A percentile compares a stretch with the other conserved stretches of the same genome.
Conservation (phyloP, 2,888 invertebrate genomes). For the Troglohyphantes excavatus region DNA sequence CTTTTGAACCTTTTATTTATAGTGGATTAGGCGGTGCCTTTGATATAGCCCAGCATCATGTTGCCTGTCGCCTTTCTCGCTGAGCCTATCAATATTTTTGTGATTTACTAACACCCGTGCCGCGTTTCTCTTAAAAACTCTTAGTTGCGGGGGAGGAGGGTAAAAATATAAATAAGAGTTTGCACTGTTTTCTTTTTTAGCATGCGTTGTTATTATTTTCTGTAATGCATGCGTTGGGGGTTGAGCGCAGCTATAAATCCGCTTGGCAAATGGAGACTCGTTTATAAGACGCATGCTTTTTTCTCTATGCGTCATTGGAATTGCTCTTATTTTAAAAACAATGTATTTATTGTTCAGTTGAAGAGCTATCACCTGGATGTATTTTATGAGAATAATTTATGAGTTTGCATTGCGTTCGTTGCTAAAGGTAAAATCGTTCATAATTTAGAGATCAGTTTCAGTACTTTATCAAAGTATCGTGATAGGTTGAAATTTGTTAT, state of each 20-base stretch:
- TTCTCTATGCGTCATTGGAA: slow-evolving; percentile 58
- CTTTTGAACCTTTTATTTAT: slow-evolving; percentile 78
- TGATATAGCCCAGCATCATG: slow-evolving; percentile 76
- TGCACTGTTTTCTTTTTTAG: slow-evolving; percentile 4
- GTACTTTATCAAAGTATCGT: not conserved
- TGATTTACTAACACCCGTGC: slow-evolving; percentile 71
- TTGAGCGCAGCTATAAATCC: slow-evolving; percentile 66
- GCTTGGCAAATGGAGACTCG: slow-evolving; percentile 55
- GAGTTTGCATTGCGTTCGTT: not conserved
- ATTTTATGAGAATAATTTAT: not conserved
- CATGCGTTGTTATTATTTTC: slow-evolving; percentile 24
- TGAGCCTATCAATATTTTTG: slow-evolving; percentile 77
- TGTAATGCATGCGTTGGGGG: slow-evolving; percentile 63
- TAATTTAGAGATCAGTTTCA: not conserved
- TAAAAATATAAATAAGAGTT: slow-evolving; percentile 18
- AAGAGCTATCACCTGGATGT: not conserved
- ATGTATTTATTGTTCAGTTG: slow-evolving; percentile 50
- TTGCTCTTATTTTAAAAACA: slow-evolving; percentile 69
- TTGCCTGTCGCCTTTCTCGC: slow-evolving; percentile 73
- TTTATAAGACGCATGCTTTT: slow-evolving; percentile 62
- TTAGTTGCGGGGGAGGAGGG: slow-evolving; percentile 11
- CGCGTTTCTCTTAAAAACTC: slow-evolving; percentile 39
- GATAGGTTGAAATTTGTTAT: too few species aligned
- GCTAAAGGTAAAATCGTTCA: not conserved
- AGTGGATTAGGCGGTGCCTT: slow-evolving; percentile 78